These are phyloP conservation scores for Agrypnus murinus DNA, from an alignment of 2,888 invertebrate genomes.

Conservation along the genomic window DNA sequence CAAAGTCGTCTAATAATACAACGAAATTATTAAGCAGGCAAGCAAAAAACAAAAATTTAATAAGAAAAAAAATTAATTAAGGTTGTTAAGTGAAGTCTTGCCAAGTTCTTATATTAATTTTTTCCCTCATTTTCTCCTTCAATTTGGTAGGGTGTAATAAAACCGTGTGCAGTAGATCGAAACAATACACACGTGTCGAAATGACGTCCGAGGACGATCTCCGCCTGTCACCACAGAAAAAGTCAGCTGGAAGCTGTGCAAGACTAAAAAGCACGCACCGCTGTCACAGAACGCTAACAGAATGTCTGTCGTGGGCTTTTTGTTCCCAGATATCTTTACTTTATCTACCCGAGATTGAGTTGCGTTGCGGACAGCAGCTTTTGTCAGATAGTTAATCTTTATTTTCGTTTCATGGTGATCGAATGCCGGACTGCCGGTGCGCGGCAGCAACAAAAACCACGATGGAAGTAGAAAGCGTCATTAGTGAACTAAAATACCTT, in stretches of 20 bases:
- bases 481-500: constrained; percentile 27
- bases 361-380: constrained; percentile 60
- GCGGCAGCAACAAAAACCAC: constrained; percentile 30
- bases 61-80: constrained; percentile 20
- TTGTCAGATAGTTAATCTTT: constrained; percentile 63
- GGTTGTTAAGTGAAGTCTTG: constrained; percentile 24
- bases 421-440: constrained; percentile 39
- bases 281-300: constrained; percentile 58
- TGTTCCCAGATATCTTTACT: constrained; percentile 61
- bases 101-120: constrained; percentile 21
- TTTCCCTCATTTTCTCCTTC: constrained; percentile 17
- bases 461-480: constrained; percentile 30
- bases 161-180: constrained; percentile 53
- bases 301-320: constrained; percentile 57
- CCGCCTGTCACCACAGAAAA: constrained; percentile 54
- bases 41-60: constrained; percentile 7
- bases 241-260: constrained; percentile 54
- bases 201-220: constrained; percentile 50
- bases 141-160: constrained; percentile 43
- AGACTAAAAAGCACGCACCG: constrained; percentile 55
- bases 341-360: constrained; percentile 62
- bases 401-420: constrained; percentile 58
- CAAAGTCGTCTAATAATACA: background rate
- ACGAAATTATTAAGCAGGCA: background rate
- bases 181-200: constrained; percentile 57